These are phyloP conservation scores for Procambarus clarkii DNA, from an alignment of 1,140 invertebrate species.

Conservation along the genomic window DNA sequence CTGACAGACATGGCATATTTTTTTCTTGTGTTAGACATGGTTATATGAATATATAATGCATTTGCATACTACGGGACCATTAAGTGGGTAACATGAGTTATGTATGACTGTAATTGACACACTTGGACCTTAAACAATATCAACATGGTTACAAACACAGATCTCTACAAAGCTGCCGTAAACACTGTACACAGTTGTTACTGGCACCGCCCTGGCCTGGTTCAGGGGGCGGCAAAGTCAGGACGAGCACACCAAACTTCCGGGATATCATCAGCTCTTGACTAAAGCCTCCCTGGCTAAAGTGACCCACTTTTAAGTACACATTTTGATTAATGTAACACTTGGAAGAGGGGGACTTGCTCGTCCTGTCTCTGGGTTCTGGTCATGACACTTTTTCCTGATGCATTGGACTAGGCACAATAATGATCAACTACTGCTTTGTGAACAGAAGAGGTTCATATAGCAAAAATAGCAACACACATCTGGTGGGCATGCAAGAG, in stretches of 20 bases:
- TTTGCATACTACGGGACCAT: conserved; percentile 60
- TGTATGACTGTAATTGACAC: conserved; percentile 58
- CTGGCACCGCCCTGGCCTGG: conserved; percentile 39
- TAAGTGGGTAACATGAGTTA: conserved; percentile 57
- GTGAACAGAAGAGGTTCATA: conserved; percentile 62
- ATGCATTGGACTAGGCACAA: conserved; percentile 68
- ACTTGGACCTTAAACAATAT: conserved; percentile 58
- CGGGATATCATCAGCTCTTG: not conserved
- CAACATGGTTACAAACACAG: conserved; percentile 67
- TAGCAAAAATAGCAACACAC: conserved; percentile 70
- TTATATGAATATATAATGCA: conserved; percentile 60
- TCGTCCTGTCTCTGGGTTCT: conserved; percentile 44
- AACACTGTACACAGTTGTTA: conserved; percentile 61
- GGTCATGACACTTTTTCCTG: conserved; percentile 50
- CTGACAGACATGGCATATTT: conserved; percentile 54
- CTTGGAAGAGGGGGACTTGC: conserved; percentile 49
- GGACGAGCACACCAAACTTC: conserved; percentile 43
- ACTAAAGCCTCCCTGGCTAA: conserved; percentile 39
- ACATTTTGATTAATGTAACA: conserved; percentile 55
- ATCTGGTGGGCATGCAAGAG: conserved; percentile 58
- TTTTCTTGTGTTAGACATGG: conserved; percentile 48
- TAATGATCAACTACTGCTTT: conserved; percentile 66
- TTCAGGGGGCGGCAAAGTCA: conserved; percentile 39
- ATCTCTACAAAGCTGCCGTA: conserved; percentile 64
- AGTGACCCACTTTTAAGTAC: conserved; percentile 50